phyloP scores from a whole-genome alignment of 2,888 invertebrate genomes.

The Halictus quadricinctus region DNA sequence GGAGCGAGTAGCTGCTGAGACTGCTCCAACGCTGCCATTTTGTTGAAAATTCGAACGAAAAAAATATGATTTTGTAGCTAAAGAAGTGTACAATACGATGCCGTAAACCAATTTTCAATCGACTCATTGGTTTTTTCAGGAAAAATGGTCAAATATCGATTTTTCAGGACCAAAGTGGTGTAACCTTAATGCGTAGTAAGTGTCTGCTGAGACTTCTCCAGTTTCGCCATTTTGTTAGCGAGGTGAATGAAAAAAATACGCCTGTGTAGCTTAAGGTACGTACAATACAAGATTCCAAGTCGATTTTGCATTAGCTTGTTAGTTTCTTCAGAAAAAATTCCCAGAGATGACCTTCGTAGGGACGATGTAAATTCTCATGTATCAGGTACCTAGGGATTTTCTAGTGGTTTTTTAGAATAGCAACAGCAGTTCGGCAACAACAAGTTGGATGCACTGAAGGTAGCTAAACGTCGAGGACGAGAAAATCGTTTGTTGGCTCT shows the following conservation, averaged over 20 bases:
- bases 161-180: neutral
- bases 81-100: neutral
- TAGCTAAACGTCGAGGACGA: neutral
- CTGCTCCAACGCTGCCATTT: neutral
- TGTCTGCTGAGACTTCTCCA: neutral
- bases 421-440: neutral
- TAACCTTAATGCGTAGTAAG: neutral
- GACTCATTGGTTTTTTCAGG: neutral
- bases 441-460: neutral
- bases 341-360: accelerated
- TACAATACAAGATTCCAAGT: accelerated
- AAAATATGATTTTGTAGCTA: neutral
- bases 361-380: no score
- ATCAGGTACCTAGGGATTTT: neutral
- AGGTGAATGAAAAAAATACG: neutral
- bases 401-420: neutral
- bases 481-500: slow-evolving; percentile 1
- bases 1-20: neutral
- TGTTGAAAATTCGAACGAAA: neutral
- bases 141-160: neutral
- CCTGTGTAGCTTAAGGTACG: neutral
- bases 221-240: neutral
- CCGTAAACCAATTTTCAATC: neutral
- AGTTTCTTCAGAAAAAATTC: neutral
- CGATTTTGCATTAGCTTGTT: neutral